Evolutionary conservation across 2,888 invertebrate genomes (phyloP).

Genomic region (Sesia apiformis): DNA sequence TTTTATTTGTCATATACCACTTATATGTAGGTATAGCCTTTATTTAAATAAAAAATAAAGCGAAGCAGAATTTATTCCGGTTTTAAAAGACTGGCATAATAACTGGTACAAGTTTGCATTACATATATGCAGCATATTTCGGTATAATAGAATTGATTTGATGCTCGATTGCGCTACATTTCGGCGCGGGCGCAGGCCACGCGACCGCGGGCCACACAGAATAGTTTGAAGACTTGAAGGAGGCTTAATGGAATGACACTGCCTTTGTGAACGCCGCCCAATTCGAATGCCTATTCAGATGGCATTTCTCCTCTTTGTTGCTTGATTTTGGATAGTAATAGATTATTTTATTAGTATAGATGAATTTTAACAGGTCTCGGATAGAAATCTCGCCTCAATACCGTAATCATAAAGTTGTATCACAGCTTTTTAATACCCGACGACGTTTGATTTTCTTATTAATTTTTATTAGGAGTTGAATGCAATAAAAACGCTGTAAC

Average conservation of each 20-base stretch:
- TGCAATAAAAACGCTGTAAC: too few species aligned
- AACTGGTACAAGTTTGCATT: neutral
- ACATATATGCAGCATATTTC: neutral
- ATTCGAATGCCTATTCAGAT: constrained; percentile 74
- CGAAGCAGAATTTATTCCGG: too few species aligned
- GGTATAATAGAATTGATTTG: constrained; percentile 56
- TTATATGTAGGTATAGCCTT: too few species aligned
- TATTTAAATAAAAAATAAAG: too few species aligned
- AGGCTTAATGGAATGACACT: constrained; percentile 73
- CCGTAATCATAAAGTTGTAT: constrained; percentile 33
- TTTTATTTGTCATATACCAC: too few species aligned
- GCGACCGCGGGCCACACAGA: constrained; percentile 68
- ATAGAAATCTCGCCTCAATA: constrained; percentile 42
- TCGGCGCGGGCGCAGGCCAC: constrained; percentile 33
- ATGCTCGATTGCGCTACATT: constrained; percentile 56
- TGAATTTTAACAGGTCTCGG: constrained; percentile 50
- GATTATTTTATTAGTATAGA: constrained; percentile 69
- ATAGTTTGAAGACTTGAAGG: constrained; percentile 60
- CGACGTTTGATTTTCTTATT: too few species aligned
- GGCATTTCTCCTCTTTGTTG: constrained; percentile 72
- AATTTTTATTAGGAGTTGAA: too few species aligned
- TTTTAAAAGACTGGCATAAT: too few species aligned
- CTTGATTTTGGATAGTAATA: constrained; percentile 71
- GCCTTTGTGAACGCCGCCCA: constrained; percentile 72
- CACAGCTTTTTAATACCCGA: constrained; percentile 17